Base-by-base conservation (phyloP, 2,888 invertebrate species). In the Drosophila percnosoma region DNA sequence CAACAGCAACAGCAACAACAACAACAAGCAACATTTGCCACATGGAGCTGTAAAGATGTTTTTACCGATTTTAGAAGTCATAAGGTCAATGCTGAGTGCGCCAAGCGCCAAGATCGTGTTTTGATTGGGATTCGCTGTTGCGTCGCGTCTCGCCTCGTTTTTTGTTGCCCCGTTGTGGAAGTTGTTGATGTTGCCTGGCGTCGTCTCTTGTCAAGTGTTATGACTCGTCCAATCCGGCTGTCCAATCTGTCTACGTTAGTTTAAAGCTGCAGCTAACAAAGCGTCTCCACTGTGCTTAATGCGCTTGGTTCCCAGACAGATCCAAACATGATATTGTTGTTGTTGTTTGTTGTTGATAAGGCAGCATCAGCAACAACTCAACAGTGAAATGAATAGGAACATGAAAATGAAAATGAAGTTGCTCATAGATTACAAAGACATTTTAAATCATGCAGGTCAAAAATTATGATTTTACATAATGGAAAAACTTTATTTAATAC, bases 1-100 rank as follows among this genome's bases (percentile, higher is more conserved):
- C 68, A 49, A 54, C 57, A 67, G 42, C 58, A 71, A 49, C 64
- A 74, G 48, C 58, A 70, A 49, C 64, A 74, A 71, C 75, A 70
- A 66, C 77, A 75, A 68, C 75, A 69, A 75, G 58, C 69, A 57
- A 62, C 29, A 68, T 65, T 71, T 74, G 74, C 80, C 82, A 83
- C 87, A 86, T 88, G 83, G 80, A 82, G 89, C 81, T 89, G 86
- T 85, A 88, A 91, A 91, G 91, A 91, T 86, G 90, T 90, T 90
- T 89, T 90, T 91, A 90, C 87, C 91, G 89, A 90, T 91, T 90
- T 91, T 90, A 90, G 91, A 88, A 90, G 90, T 85, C 91, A 87
- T 89, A 90, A 90, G 90, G 90, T 91, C 90, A 91, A 91, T 91
- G 90, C 80, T 90, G 90, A 78, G 80, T 81, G 82, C 77, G 73